Evolutionary conservation across 2,113 vertebrate genomes (phyloP), one percentile per base, ranked within the genome.

Genomic region (Podarcis muralis): DNA sequence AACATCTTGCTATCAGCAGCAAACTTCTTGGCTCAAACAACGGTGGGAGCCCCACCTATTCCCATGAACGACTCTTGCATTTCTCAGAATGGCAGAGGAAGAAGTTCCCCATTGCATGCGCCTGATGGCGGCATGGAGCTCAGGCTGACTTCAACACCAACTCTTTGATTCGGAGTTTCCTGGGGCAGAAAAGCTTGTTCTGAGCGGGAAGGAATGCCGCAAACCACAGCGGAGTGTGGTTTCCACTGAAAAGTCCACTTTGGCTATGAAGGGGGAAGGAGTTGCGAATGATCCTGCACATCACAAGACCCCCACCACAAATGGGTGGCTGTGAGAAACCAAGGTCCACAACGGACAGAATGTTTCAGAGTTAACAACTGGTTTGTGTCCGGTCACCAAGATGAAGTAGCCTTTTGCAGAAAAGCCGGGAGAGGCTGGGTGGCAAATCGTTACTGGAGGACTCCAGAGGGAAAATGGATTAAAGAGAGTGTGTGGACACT

Each of bases 71-170:
- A 30, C 48, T 15, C 84, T 81, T 57, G 74, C 76, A 22, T 32
- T 81, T 53, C 89, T 78, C 40, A 23, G 1, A 71, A 82, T 84
- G 81, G 85, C 32, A 85, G 80, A 18, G 57, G 13, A 62, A 79
- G 65, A 81, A 66, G 43, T 0, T 0, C 0, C 1, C 53, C 77
- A 71, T 2, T 11, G 48, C 3, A 20, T 1, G 76, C 1, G 2
- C 0, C n/a, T 72, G 40, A 68, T 77, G 90, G 62, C 77, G 90
- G 11, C 23, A 71, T 68, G 74, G 88, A 72, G 22, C 37, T 48
- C 57, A 66, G 62, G 25, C 16, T 37, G 78, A 66, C 3, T 0
- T 86, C 65, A 22, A 3, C 16, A 66, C 16, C 4, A 12, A 12
- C 68, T 69, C 68, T 82, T 37, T 0, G 3, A 78, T 43, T 65